These are phyloP conservation scores for Drosophila triauraria DNA, from an alignment of 1,140 invertebrate genomes.

Conservation along the genomic window DNA sequence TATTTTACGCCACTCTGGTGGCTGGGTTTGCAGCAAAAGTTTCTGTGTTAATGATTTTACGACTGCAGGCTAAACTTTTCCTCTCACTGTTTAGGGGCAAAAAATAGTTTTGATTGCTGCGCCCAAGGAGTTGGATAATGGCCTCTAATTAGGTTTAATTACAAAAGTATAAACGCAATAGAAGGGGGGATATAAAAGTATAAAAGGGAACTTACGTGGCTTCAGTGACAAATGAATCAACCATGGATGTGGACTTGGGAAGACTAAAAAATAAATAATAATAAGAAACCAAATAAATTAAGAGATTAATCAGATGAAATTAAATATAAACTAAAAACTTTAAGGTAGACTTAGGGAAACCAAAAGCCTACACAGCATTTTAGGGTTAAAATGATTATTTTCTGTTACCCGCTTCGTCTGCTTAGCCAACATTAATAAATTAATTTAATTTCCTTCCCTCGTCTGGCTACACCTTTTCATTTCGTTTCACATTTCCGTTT, in stretches of 20 bases:
- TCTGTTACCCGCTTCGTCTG: conserved; percentile 12
- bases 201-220: conserved; percentile 73
- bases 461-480: not conserved
- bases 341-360: not conserved
- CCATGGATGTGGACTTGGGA: conserved; percentile 64
- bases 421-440: conserved; percentile 26
- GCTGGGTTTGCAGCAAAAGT: conserved; percentile 29
- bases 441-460: conserved; percentile 21
- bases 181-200: conserved; percentile 6
- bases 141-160: conserved; percentile 24
- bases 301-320: conserved; percentile 12
- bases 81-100: conserved; percentile 3
- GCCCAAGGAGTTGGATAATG: conserved; percentile 25
- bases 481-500: not conserved
- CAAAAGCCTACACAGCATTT: not conserved
- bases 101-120: conserved; percentile 26
- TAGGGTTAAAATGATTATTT: not conserved
- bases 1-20: conserved; percentile 5
- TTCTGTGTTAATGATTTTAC: conserved; percentile 45
- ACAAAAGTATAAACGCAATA: conserved; percentile 21
- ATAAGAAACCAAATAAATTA: conserved; percentile 26
- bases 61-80: conserved; percentile 43
- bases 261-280: conserved; percentile 54
- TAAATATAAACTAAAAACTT: not conserved
- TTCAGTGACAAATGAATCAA: conserved; percentile 78